Evolutionary conservation across 2,113 vertebrate species (phyloP).

Genomic region (Tor tambroides): DNA sequence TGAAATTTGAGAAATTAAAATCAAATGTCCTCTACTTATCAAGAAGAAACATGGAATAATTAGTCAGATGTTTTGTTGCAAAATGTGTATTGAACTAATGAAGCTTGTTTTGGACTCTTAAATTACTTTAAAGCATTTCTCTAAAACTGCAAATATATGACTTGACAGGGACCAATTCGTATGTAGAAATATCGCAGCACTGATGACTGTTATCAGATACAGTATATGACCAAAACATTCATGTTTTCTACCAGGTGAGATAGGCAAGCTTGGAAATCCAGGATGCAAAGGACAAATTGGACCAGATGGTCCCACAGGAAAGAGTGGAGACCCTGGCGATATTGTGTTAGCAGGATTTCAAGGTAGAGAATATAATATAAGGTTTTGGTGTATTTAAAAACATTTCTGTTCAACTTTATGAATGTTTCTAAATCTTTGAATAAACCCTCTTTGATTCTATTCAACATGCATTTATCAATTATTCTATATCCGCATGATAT

Average conservation of each 20-base stretch:
- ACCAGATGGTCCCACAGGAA: constrained; percentile 67
- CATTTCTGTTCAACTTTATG: background rate
- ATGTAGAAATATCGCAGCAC: background rate
- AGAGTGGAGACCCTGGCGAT: constrained; percentile 64
- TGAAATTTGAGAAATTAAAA: too few species aligned
- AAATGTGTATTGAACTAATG: background rate
- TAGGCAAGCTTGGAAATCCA: constrained; percentile 62
- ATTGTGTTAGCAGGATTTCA: constrained; percentile 58
- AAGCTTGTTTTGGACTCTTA: background rate
- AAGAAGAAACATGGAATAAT: too few species aligned
- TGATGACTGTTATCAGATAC: background rate
- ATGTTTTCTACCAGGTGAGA: constrained; percentile 51
- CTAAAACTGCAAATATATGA: background rate
- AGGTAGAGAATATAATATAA: constrained; percentile 60
- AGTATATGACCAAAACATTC: background rate
- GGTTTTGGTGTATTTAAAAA: background rate
- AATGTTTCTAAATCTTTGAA: background rate
- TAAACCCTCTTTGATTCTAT: background rate
- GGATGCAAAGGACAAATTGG: constrained; percentile 50
- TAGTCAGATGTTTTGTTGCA: background rate
- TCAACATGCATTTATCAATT: background rate
- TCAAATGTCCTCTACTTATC: too few species aligned
- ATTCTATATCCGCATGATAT: background rate
- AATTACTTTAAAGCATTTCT: background rate
- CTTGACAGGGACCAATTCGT: background rate